Percentiles rank a stretch among this genome's conserved stretches.
These are phyloP conservation scores for Leptarthrus brevirostris DNA, from an alignment of 2,888 invertebrate genomes.

Conservation along the genomic window DNA sequence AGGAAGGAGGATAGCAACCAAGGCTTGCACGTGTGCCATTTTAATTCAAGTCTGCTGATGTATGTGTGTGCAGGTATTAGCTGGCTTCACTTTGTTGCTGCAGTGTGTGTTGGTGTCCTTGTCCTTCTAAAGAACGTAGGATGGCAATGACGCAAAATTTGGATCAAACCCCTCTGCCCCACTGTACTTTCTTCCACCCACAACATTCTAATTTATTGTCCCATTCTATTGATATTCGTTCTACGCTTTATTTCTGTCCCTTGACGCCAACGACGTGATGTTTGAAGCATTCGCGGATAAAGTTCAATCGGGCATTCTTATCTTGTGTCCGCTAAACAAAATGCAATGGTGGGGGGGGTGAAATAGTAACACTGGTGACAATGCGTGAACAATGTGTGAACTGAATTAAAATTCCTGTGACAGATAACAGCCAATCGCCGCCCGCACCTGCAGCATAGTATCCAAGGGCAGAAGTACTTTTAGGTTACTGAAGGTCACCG, in stretches of 20 bases:
- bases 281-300: background rate
- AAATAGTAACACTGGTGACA: conserved; percentile 10
- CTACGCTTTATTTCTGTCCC: conserved; percentile 20
- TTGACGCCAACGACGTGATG: background rate
- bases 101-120: conserved; percentile 17
- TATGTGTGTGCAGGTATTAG: conserved; percentile 12
- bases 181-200: background rate
- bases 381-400: conserved; percentile 7
- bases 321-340: too few relatives aligned
- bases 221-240: conserved; percentile 12
- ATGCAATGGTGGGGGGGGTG: background rate
- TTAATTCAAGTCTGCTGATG: conserved; percentile 10
- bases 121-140: conserved; percentile 38
- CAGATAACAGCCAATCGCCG: conserved; percentile 15
- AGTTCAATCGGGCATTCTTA: background rate
- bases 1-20: background rate
- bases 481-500: conserved; percentile 37
- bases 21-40: conserved; percentile 30
- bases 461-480: conserved; percentile 14
- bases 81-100: too few relatives aligned
- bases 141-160: conserved; percentile 46
- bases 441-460: background rate
- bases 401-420: conserved; percentile 10
- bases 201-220: conserved; percentile 6
- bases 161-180: conserved; percentile 16